Percentiles rank a stretch among this genome's conserved stretches.
Evolutionary conservation across 2,797 vertebrate species (phyloP).

Genomic region (Sitta carolinensis): DNA sequence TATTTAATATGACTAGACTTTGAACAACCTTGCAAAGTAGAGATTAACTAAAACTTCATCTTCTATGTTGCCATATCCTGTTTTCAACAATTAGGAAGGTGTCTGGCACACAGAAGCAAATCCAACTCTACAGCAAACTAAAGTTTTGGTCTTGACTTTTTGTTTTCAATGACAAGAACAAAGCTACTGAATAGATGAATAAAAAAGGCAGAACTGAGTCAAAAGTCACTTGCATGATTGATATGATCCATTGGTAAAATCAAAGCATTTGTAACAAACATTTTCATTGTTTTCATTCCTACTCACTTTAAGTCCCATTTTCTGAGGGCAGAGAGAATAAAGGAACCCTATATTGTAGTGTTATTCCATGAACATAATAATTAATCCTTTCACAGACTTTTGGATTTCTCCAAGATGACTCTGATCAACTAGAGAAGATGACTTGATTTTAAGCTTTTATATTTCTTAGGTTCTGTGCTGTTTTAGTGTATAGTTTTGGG

Average conservation of each 20-base stretch:
- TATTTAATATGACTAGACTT: background rate
- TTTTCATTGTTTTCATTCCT: conserved; percentile 15
- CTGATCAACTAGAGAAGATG: background rate
- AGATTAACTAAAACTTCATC: background rate
- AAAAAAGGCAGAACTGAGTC: background rate
- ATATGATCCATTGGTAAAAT: conserved; percentile 23
- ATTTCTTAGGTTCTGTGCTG: too few species aligned
- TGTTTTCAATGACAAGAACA: background rate
- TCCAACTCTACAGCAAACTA: background rate
- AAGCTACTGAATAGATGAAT: background rate
- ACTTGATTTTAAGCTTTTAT: too few species aligned
- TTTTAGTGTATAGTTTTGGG: too few species aligned
- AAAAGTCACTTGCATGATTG: conserved; percentile 1
- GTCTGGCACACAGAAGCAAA: background rate
- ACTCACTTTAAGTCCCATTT: background rate
- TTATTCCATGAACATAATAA: conserved; percentile 22
- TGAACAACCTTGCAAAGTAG: background rate
- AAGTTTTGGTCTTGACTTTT: background rate
- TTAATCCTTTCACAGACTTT: background rate
- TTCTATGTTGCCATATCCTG: background rate
- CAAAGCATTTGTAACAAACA: background rate
- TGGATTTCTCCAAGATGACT: background rate
- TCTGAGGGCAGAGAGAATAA: background rate
- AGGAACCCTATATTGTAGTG: background rate
- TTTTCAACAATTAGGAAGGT: background rate